Percentiles rank a stretch among this genome's conserved stretches.
These are phyloP conservation scores for Mixornis gularis DNA, from an alignment of 2,113 vertebrate genomes.

Conservation along the genomic window DNA sequence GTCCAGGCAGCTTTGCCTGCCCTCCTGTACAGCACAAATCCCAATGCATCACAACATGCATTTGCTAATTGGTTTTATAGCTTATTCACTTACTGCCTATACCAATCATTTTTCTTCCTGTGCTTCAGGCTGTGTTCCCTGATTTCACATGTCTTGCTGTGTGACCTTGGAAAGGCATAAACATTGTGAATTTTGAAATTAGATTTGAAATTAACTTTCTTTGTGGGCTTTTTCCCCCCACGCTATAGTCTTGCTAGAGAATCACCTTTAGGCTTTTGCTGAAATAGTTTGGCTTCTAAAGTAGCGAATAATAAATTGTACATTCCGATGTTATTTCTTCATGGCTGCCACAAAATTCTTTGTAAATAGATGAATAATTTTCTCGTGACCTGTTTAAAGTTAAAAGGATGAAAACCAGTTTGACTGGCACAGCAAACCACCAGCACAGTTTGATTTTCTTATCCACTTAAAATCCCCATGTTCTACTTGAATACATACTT, in stretches of 20 bases:
- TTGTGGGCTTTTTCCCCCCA: neutral
- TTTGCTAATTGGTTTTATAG: constrained; percentile 1
- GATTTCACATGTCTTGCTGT: neutral
- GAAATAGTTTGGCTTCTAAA: constrained; percentile 1
- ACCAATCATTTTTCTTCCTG: constrained; percentile 21
- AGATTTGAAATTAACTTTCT: constrained; percentile 36
- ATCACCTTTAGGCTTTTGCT: constrained; percentile 35
- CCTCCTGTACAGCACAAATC: neutral
- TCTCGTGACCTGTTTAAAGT: neutral
- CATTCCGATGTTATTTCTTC: neutral
- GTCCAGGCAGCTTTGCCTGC: neutral
- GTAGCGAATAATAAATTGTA: neutral
- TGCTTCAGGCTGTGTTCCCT: constrained; percentile 29
- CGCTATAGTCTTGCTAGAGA: neutral
- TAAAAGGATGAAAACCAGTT: neutral
- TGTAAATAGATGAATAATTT: neutral
- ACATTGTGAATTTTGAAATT: constrained; percentile 37
- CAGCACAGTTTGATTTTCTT: neutral
- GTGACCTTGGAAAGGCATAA: constrained; percentile 26
- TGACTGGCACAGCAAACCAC: neutral
- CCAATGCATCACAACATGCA: neutral
- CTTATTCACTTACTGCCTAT: neutral
- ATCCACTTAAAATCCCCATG: neutral
- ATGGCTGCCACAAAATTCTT: neutral
- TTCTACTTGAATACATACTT: neutral